Percentiles rank a stretch among this genome's conserved stretches.
Evolutionary conservation across 2,797 vertebrate genomes (phyloP).

Genomic region (Phaenicophaeus curvirostris): DNA sequence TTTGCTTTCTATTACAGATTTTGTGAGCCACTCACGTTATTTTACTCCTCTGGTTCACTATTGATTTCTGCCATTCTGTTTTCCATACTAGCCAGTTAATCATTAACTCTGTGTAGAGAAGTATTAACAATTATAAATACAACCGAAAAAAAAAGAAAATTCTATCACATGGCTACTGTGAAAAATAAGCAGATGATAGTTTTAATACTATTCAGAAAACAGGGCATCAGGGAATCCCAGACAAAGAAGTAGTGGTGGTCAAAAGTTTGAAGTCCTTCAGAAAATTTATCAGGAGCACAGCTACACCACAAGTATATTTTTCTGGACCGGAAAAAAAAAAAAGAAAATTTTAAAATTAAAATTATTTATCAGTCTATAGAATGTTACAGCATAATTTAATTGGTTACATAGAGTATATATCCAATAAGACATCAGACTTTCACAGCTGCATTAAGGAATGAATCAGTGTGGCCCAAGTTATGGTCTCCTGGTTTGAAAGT

Average conservation of each 20-base stretch:
- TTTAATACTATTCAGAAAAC: not conserved
- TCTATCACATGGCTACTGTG: not conserved
- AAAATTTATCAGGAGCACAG: not conserved
- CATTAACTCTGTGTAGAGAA: not conserved
- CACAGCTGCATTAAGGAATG: not conserved
- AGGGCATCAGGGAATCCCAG: not conserved
- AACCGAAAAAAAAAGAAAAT: not conserved
- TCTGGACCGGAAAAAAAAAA: not conserved
- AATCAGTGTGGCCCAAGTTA: not conserved
- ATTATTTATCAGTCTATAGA: not conserved
- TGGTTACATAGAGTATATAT: not conserved
- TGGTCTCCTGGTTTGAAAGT: not conserved
- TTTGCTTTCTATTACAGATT: not conserved
- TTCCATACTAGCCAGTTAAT: not conserved
- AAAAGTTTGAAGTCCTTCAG: not conserved
- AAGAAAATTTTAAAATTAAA: not conserved
- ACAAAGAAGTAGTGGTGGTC: not conserved
- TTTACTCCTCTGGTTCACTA: slow-evolving; percentile 12
- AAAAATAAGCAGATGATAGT: not conserved
- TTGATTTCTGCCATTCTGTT: slow-evolving; percentile 14
- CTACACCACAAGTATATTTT: not conserved
- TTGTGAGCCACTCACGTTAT: not conserved
- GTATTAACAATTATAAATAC: not conserved
- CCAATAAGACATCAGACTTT: not conserved
- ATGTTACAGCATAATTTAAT: not conserved